Percentiles rank a stretch among this genome's conserved stretches.
These are phyloP conservation scores for Anas platyrhynchos DNA, from an alignment of 2,113 vertebrate species.

Conservation along the genomic window DNA sequence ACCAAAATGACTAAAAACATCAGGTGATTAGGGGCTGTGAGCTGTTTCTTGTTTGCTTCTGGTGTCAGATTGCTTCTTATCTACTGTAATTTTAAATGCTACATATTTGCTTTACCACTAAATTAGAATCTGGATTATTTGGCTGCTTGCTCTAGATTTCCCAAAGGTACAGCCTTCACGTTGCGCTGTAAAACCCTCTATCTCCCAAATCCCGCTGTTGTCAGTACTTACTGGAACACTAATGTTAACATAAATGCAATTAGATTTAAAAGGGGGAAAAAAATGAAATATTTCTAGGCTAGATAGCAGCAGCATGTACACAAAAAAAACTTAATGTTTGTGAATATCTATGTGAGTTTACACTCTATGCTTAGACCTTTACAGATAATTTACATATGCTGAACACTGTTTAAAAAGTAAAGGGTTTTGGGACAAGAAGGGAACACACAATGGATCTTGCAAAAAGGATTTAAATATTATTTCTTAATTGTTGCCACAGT, in stretches of 20 bases:
- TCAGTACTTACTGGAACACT: constrained; percentile 3
- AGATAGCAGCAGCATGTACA: neutral
- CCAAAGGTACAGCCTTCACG: constrained; percentile 66
- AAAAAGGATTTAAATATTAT: neutral
- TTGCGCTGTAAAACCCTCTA: neutral
- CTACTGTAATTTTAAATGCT: constrained; percentile 63
- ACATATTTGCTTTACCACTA: constrained; percentile 62
- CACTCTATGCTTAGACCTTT: rapidly evolving
- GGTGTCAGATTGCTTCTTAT: constrained; percentile 69
- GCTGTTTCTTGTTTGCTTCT: constrained; percentile 20
- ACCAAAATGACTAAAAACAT: constrained; percentile 45
- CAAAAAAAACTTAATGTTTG: neutral
- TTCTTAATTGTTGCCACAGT: neutral
- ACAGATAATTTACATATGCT: neutral
- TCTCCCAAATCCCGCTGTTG: constrained; percentile 52
- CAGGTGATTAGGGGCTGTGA: constrained; percentile 62
- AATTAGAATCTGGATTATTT: constrained; percentile 79
- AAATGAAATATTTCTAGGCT: neutral
- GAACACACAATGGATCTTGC: neutral
- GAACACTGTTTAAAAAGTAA: neutral
- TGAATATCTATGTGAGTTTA: rapidly evolving
- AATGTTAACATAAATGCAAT: constrained; percentile 1
- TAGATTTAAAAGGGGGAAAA: neutral
- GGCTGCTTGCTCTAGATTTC: constrained; percentile 70
- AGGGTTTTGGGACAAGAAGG: neutral